These are phyloP conservation scores for Sphaerophoria rueppellii DNA, from an alignment of 2,888 invertebrate genomes.

Conservation along the genomic window DNA sequence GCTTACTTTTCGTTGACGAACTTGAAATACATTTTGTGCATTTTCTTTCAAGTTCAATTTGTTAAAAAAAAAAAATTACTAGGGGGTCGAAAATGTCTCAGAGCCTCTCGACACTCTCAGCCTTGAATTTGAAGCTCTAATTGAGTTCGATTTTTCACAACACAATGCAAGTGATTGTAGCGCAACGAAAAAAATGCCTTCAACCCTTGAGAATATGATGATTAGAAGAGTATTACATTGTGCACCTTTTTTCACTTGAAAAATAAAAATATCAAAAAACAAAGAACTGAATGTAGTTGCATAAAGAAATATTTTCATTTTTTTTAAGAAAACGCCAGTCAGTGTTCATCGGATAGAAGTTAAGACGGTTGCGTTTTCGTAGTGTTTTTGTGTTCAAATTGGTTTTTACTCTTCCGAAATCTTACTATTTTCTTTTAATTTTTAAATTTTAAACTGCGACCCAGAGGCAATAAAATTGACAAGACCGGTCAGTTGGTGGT, in stretches of 20 bases:
- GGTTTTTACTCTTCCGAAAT: not conserved
- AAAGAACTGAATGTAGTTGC: not conserved
- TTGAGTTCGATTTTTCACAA: constrained; percentile 66
- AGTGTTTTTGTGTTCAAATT: constrained; percentile 2
- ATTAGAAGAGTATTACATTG: constrained; percentile 25
- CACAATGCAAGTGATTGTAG: constrained; percentile 28
- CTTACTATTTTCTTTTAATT: not conserved
- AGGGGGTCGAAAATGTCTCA: not conserved
- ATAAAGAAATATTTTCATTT: constrained; percentile 21
- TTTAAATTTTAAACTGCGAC: not conserved
- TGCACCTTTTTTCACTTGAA: constrained; percentile 34
- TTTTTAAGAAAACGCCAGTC: constrained; percentile 20
- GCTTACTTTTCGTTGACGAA: not conserved
- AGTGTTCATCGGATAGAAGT: constrained; percentile 42
- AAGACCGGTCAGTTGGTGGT: constrained; percentile 40
- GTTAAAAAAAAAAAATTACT: not conserved
- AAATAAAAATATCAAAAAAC: not conserved
- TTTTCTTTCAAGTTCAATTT: constrained; percentile 29
- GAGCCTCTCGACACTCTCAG: constrained; percentile 3
- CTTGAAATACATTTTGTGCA: not conserved
- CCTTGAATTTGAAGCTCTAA: constrained; percentile 52
- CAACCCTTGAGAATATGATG: constrained; percentile 51
- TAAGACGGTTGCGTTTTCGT: constrained; percentile 24
- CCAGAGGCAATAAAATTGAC: constrained; percentile 40
- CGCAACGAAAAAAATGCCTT: constrained; percentile 1